These are phyloP conservation scores for Cottoperca gobio DNA, from an alignment of 2,797 vertebrate genomes.

Conservation along the genomic window DNA sequence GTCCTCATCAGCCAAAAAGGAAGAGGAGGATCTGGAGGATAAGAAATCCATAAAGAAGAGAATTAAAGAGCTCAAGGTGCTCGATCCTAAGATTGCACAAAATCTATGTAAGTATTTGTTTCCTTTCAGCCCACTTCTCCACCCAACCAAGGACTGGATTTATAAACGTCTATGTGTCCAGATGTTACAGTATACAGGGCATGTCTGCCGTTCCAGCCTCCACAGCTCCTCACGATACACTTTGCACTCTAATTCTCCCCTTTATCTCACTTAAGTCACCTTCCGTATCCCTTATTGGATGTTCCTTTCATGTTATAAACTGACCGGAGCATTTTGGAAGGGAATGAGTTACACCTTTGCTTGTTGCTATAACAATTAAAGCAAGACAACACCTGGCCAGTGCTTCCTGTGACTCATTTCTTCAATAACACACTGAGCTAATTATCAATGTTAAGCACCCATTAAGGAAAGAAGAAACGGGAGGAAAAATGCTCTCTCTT, in stretches of 20 bases:
- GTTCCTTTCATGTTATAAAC: constrained; percentile 2
- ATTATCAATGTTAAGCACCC: constrained; percentile 49
- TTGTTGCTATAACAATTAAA: constrained; percentile 44
- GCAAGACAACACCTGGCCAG: constrained; percentile 12
- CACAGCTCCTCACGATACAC: background rate
- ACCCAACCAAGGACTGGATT: constrained; percentile 22
- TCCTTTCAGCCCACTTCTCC: constrained; percentile 2
- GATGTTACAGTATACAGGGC: background rate
- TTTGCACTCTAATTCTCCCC: background rate
- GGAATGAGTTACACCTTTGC: background rate
- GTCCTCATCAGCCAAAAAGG: constrained; percentile 88
- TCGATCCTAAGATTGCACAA: constrained; percentile 96
- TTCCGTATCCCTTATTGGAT: background rate
- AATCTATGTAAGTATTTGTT: constrained; percentile 93
- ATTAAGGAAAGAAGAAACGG: constrained; percentile 31
- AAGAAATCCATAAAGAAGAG: constrained; percentile 93
- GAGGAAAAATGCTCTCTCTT: background rate
- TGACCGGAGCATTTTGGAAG: background rate
- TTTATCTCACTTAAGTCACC: background rate
- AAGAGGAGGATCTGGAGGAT: constrained; percentile 91
- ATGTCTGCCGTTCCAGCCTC: background rate
- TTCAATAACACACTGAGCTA: constrained; percentile 21
- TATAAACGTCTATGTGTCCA: background rate
- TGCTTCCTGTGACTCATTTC: constrained; percentile 36
- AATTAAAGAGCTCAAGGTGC: constrained; percentile 96